Conservation (phyloP, 1,140 invertebrate species). For the Temnothorax longispinosus region DNA sequence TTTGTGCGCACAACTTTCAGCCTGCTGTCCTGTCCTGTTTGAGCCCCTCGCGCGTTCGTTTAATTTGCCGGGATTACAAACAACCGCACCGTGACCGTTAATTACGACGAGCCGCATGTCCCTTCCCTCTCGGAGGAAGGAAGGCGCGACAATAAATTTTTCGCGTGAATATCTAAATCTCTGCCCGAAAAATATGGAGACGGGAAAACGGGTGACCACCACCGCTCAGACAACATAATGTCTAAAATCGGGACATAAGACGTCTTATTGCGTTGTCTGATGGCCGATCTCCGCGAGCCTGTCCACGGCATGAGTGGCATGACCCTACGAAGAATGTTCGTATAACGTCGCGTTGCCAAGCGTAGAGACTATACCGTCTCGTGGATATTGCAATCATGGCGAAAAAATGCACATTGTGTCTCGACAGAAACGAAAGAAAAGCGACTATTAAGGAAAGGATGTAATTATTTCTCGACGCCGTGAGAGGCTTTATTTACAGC, state of each 20-base stretch:
- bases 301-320: neutral
- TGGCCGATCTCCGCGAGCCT: no score
- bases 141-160: neutral
- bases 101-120: constrained; percentile 18
- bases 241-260: no score
- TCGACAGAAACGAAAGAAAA: neutral
- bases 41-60: neutral
- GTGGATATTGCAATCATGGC: neutral
- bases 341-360: neutral
- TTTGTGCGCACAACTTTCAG: constrained; percentile 20
- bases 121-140: neutral
- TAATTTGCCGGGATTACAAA: constrained; percentile 37
- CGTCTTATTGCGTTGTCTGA: no score
- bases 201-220: neutral
- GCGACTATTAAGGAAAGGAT: neutral
- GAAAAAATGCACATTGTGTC: neutral
- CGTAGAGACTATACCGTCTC: neutral
- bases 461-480: constrained; percentile 3
- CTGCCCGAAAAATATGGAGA: neutral
- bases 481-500: neutral
- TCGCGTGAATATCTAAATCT: neutral
- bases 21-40: neutral
- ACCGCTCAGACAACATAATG: neutral
- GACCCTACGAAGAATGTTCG: neutral
- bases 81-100: constrained; percentile 11